Base-by-base conservation (phyloP, 2,113 vertebrate genomes). In the Dipodomys ordii region DNA sequence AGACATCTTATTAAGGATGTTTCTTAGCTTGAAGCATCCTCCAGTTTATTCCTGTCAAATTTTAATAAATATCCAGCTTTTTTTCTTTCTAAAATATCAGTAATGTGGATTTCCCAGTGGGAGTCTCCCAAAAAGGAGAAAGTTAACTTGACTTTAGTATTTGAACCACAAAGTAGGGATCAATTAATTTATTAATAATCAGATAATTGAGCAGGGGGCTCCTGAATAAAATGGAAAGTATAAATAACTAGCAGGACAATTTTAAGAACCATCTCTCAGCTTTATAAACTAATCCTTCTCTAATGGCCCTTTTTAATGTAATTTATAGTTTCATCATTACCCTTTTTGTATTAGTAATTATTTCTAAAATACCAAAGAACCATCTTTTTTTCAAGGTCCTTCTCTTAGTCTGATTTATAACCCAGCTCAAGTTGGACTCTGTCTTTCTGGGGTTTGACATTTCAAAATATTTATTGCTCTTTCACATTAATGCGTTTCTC, bases 391-490 rank as follows among this genome's bases (percentile, higher is more conserved):
- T 98, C 98, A 98, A 97, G 99, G 98, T 98, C 98, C 98, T 99
- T 99, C 98, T 97, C 96, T 96, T 97, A 94, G 95, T 95, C 98
- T 99, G 99, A 99, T 99, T 99, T 99, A 99, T 98, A 97, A 95
- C 98, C 92, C 94, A 95, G 97, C 97, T 98, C 98, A 73, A 98
- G 98, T 99, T 99, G 99, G 99, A 99, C 98, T 99, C 99, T 98
- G 98, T 99, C 99, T 99, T 99, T 98, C 98, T 98, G 98, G 99
- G 98, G 98, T 99, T 99, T 99, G 99, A 99, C 99, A 99, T 99
- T 99, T 99, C 98, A 99, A 99, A 99, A 99, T 99, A 99, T 99
- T 99, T 99, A 99, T 99, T 99, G 99, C 99, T 99, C 99, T 98
- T 99, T 98, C 99, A 99, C 99, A 99, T 99, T 99, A 99, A 99